Evolutionary conservation across 1,140 invertebrate species (phyloP).

Genomic region (Eupristina koningsbergeri): DNA sequence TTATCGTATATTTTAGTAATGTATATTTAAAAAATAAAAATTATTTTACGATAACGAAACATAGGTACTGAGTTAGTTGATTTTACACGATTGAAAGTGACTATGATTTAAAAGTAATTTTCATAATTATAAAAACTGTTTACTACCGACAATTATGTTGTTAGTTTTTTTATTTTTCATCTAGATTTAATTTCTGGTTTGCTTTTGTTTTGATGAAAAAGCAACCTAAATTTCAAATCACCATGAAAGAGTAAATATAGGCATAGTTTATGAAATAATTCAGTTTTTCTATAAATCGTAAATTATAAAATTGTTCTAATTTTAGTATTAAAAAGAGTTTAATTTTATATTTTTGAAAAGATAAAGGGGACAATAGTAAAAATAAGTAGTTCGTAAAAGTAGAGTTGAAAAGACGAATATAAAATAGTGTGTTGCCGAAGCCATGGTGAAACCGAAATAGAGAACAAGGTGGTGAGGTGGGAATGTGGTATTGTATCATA

Average conservation of each 20-base stretch:
- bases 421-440: not conserved
- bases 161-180: too few relatives aligned
- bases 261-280: not conserved
- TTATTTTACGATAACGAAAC: not conserved
- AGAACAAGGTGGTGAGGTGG: too few relatives aligned
- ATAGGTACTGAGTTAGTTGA: not conserved
- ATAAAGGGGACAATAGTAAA: not conserved
- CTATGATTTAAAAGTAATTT: too few relatives aligned
- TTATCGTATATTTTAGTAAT: not conserved
- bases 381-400: conserved; percentile 5
- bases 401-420: not conserved
- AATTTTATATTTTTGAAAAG: not conserved
- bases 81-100: too few relatives aligned
- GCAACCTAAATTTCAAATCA: too few relatives aligned
- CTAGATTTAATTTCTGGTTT: too few relatives aligned
- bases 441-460: not conserved
- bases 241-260: not conserved
- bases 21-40: not conserved
- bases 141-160: too few relatives aligned
- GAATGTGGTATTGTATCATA: not conserved
- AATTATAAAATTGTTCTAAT: not conserved
- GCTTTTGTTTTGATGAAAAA: too few relatives aligned
- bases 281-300: too few relatives aligned
- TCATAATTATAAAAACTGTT: too few relatives aligned
- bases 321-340: not conserved